phyloP scores from a whole-genome alignment of 2,113 vertebrate species.

The Chitala chitala region DNA sequence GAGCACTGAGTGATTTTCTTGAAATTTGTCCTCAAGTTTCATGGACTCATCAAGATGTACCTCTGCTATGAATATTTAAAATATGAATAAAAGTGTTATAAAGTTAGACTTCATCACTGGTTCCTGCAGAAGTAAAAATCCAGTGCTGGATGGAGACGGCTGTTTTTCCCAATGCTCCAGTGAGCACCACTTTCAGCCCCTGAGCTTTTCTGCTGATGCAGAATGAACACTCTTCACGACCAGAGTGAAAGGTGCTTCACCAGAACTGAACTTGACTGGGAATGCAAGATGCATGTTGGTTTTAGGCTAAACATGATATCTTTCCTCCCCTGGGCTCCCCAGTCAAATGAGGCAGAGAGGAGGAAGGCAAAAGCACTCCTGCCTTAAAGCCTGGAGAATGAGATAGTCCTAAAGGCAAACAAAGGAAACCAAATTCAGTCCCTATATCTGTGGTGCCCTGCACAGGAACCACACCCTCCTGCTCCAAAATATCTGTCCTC shows the following conservation, averaged over 20 bases:
- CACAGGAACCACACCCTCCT: no score
- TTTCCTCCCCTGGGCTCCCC: conserved; percentile 56
- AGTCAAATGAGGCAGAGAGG: conserved; percentile 58
- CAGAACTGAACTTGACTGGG: conserved; percentile 27
- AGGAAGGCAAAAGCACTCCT: background rate
- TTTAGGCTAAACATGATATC: conserved; percentile 69
- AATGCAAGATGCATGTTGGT: conserved; percentile 66
- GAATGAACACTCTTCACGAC: background rate
- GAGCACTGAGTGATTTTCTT: background rate
- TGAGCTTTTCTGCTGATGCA: background rate
- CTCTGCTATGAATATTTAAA: conserved; percentile 67
- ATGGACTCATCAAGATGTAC: conserved; percentile 44
- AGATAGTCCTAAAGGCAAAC: conserved; percentile 10
- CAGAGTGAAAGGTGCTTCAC: conserved; percentile 17
- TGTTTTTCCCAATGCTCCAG: conserved; percentile 51
- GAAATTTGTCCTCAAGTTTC: conserved; percentile 29
- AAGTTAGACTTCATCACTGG: conserved; percentile 66
- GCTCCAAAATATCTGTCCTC: no score
- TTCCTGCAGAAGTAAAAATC: conserved; percentile 48
- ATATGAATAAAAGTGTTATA: conserved; percentile 70
- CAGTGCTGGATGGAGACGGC: conserved; percentile 50
- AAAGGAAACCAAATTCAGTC: conserved; percentile 12
- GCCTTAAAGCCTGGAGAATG: background rate
- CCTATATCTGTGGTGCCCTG: background rate
- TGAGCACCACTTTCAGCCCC: conserved; percentile 15